These are phyloP conservation scores for Nowickia ferox DNA, from an alignment of 2,888 invertebrate species.

Conservation along the genomic window DNA sequence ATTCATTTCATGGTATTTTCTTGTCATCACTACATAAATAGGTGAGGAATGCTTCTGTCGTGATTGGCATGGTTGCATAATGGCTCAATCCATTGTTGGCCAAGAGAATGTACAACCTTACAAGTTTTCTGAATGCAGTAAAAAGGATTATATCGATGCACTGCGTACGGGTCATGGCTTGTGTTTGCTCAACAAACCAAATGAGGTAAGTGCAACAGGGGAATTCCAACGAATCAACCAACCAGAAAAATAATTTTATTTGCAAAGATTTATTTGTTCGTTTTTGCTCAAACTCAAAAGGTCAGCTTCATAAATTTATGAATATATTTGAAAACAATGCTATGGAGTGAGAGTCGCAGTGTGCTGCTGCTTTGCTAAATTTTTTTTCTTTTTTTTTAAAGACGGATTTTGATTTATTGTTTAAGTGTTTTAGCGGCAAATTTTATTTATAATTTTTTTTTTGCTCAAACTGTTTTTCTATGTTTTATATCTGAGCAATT, in stretches of 20 bases:
- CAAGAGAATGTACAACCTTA: slow-evolving; percentile 96
- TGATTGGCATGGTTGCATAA: slow-evolving; percentile 98
- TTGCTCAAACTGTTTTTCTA: slow-evolving; percentile 26
- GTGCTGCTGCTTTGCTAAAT: not conserved
- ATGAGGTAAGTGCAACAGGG: slow-evolving; percentile 87
- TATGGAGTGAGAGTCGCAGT: not conserved
- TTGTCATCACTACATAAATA: slow-evolving; percentile 74
- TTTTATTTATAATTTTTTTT: slow-evolving; percentile 8
- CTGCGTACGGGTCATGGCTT: slow-evolving; percentile 93
- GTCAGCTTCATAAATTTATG: slow-evolving; percentile 60
- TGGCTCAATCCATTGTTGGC: slow-evolving; percentile 96
- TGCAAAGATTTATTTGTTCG: slow-evolving; percentile 14
- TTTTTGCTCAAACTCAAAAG: slow-evolving; percentile 16
- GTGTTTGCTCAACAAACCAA: slow-evolving; percentile 96
- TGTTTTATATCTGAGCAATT: slow-evolving; percentile 30
- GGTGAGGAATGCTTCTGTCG: slow-evolving; percentile 93
- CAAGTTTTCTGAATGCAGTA: slow-evolving; percentile 98
- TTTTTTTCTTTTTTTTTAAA: not conserved
- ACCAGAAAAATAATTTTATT: slow-evolving; percentile 40
- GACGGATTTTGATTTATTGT: slow-evolving; percentile 49
- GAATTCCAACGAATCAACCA: not conserved
- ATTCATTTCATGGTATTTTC: slow-evolving; percentile 33
- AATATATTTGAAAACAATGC: slow-evolving; percentile 43
- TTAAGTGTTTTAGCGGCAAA: slow-evolving; percentile 11
- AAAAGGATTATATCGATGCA: slow-evolving; percentile 94